These are phyloP conservation scores for Callipepla squamata DNA, from an alignment of 2,113 vertebrate species.

Conservation along the genomic window DNA sequence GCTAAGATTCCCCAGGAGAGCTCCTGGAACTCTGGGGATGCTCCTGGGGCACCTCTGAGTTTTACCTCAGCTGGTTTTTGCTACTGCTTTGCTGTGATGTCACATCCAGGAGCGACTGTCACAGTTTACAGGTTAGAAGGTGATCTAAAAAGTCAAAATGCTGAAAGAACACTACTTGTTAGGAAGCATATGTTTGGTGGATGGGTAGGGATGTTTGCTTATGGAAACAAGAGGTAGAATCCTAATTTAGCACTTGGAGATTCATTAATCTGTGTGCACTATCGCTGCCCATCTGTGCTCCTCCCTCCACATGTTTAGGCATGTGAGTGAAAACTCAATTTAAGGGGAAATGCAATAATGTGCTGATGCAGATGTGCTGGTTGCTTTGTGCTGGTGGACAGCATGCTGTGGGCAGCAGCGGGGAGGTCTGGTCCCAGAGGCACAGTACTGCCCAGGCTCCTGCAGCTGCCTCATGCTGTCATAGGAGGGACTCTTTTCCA, in stretches of 20 bases:
- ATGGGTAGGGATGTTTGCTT: neutral
- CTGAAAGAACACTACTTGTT: neutral
- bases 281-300: neutral
- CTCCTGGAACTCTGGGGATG: neutral
- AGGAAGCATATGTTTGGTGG: neutral
- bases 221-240: neutral
- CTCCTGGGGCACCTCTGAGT: neutral
- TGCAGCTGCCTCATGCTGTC: neutral
- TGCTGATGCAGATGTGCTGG: neutral
- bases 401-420: neutral
- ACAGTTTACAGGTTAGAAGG: fast-evolving
- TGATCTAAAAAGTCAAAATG: neutral
- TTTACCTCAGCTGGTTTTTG: neutral
- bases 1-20: no score
- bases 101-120: neutral
- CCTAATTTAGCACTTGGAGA: neutral
- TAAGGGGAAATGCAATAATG: neutral
- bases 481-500: neutral
- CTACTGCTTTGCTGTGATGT: neutral
- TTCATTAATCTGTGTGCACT: neutral
- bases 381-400: no score
- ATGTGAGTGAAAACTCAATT: neutral
- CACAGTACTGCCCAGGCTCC: no score
- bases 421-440: neutral
- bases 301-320: neutral